Conservation (phyloP, 2,888 invertebrate genomes). For the Drosophila prolongata region DNA sequence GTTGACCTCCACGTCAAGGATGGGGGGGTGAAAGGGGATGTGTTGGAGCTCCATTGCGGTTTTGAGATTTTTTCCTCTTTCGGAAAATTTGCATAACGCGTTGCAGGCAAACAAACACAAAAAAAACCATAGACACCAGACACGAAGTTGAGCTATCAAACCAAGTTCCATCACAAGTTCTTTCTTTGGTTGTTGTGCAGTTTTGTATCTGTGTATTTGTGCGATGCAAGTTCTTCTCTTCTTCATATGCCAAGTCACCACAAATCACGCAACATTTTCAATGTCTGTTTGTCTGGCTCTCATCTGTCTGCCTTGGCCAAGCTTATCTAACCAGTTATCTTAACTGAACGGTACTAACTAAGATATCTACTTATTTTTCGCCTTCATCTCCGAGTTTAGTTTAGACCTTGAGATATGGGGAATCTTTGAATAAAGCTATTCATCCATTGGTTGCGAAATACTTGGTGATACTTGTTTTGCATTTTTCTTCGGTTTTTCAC, state of each 20-base stretch:
- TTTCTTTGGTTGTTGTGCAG: constrained; percentile 10
- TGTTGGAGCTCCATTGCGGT: constrained; percentile 25
- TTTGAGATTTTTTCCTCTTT: constrained; percentile 26
- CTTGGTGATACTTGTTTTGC: not conserved
- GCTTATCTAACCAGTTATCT: constrained; percentile 45
- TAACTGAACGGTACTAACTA: constrained; percentile 32
- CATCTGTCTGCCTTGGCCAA: constrained; percentile 24
- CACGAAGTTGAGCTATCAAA: constrained; percentile 22
- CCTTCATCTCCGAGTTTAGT: constrained; percentile 1
- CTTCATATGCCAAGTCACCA: constrained; percentile 30
- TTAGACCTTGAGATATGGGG: constrained; percentile 13
- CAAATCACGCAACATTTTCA: constrained; percentile 44
- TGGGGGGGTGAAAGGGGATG: constrained; percentile 1
- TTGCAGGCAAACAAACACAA: constrained; percentile 29
- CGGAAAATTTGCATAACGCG: constrained; percentile 69
- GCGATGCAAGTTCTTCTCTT: constrained; percentile 12
- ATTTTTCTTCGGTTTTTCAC: not conserved
- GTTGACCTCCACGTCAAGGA: constrained; percentile 59
- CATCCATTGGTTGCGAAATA: not conserved
- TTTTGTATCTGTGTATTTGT: constrained; percentile 12
- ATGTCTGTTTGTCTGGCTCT: constrained; percentile 43
- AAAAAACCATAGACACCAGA: constrained; percentile 7
- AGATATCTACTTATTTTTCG: constrained; percentile 15
- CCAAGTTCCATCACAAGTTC: constrained; percentile 31
- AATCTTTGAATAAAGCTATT: not conserved